Conservation (phyloP, 2,113 vertebrate species). For the Leucoraja erinaceus region DNA sequence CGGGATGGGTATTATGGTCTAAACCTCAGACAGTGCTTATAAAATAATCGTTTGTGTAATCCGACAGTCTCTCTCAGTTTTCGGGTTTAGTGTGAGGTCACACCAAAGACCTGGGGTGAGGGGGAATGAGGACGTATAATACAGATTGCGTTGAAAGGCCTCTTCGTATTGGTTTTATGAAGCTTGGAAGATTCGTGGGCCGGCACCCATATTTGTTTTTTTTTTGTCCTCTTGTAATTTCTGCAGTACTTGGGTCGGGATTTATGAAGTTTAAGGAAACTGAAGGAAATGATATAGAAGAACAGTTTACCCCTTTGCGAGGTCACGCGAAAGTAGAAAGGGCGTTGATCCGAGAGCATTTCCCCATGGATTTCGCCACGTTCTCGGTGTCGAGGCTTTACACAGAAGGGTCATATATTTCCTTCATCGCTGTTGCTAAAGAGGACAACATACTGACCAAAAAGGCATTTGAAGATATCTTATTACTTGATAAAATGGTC, state of each 20-base stretch:
- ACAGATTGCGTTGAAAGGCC: slow-evolving; percentile 61
- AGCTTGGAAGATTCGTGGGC: slow-evolving; percentile 56
- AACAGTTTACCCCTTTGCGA: slow-evolving; percentile 65
- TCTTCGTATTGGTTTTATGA: slow-evolving; percentile 50
- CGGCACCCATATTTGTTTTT: slow-evolving; percentile 64
- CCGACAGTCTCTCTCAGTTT: background rate
- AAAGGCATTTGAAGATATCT: slow-evolving; percentile 49
- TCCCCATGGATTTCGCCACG: slow-evolving; percentile 48
- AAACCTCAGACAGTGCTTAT: background rate
- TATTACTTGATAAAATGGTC: slow-evolving; percentile 50
- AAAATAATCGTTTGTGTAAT: background rate
- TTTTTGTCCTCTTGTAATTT: slow-evolving; percentile 53
- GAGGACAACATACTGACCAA: slow-evolving; percentile 45
- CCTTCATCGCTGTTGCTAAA: slow-evolving; percentile 53
- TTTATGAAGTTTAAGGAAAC: slow-evolving; percentile 52
- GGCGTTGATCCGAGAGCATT: slow-evolving; percentile 53
- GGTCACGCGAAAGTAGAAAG: slow-evolving; percentile 67
- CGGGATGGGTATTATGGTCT: background rate
- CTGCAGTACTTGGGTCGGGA: slow-evolving; percentile 56
- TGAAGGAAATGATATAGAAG: slow-evolving; percentile 54
- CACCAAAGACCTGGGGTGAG: too few relatives aligned
- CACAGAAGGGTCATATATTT: slow-evolving; percentile 53
- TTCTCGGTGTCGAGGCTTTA: slow-evolving; percentile 61
- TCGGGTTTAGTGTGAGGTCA: background rate
- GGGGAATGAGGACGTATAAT: slow-evolving; percentile 49